Percentiles rank a stretch among this genome's conserved stretches.
Conservation (phyloP, 2,888 invertebrate species). For the Cetonia aurata region DNA sequence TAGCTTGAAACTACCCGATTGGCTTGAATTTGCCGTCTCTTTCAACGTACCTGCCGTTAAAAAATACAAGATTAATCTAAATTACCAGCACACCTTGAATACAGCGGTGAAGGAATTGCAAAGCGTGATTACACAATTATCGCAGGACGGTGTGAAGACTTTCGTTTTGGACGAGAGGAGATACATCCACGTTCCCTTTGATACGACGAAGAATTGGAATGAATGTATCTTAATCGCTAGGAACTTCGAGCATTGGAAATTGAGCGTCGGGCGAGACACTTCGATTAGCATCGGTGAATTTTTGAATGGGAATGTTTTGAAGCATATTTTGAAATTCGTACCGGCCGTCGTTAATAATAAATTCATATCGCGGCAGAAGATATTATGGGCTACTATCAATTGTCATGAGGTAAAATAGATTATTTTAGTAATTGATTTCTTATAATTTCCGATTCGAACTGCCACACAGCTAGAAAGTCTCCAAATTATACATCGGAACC, state of each 20-base stretch:
- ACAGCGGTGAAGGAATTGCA: constrained; percentile 68
- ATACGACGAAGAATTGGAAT: constrained; percentile 62
- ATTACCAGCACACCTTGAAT: constrained; percentile 66
- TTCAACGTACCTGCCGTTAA: constrained; percentile 72
- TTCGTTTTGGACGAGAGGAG: constrained; percentile 66
- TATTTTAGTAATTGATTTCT: too few relatives aligned
- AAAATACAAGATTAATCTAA: constrained; percentile 67
- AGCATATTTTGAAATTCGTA: constrained; percentile 68
- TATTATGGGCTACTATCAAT: constrained; percentile 72
- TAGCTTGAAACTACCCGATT: constrained; percentile 68
- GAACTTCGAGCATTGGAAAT: constrained; percentile 75
- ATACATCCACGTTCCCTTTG: constrained; percentile 62
- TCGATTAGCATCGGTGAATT: constrained; percentile 54
- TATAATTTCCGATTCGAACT: too few relatives aligned
- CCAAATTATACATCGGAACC: too few relatives aligned
- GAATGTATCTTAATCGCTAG: constrained; percentile 73
- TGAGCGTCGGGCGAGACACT: constrained; percentile 62
- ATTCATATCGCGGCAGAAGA: constrained; percentile 75
- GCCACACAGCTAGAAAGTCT: too few relatives aligned
- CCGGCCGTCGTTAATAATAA: constrained; percentile 61
- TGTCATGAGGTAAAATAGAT: constrained; percentile 69
- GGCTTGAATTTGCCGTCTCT: constrained; percentile 73
- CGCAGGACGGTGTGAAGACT: constrained; percentile 66
- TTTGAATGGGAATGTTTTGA: constrained; percentile 59
- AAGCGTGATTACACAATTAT: constrained; percentile 66